Conservation (phyloP, 2,888 invertebrate genomes). For the Dryomyza anilis region DNA sequence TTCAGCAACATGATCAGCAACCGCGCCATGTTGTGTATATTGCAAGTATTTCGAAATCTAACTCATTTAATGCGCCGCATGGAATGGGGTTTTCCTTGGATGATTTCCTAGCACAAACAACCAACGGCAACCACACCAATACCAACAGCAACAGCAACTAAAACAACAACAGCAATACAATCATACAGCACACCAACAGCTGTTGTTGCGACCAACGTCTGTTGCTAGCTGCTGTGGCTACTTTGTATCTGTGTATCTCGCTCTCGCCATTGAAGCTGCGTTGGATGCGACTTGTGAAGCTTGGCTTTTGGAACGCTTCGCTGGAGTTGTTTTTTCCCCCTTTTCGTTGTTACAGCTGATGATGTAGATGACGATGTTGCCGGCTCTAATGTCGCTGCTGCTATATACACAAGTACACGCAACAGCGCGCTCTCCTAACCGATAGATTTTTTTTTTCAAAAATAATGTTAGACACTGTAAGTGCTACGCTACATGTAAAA, state of each 20-base stretch:
- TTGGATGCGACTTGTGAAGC: constrained; percentile 4
- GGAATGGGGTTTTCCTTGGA: constrained; percentile 29
- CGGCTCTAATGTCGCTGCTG: no score
- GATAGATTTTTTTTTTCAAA: no score
- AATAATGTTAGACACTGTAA: no score
- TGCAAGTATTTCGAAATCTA: constrained; percentile 13
- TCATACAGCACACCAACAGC: background rate
- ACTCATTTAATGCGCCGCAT: background rate
- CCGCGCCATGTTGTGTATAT: constrained; percentile 14
- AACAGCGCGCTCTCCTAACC: no score
- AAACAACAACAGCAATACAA: constrained; percentile 9
- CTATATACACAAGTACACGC: no score
- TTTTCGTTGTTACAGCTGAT: no score
- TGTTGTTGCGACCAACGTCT: background rate
- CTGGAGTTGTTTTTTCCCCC: constrained; percentile 7
- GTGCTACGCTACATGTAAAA: no score
- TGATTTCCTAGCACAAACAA: constrained; percentile 25
- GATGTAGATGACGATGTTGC: no score
- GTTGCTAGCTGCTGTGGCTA: constrained; percentile 11
- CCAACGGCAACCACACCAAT: no score
- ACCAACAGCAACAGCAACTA: no score
- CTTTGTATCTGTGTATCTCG: no score
- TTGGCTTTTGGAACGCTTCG: constrained; percentile 20
- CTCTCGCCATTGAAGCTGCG: background rate
- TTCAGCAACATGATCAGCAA: no score